Conservation (phyloP, 2,113 vertebrate genomes). For the Hemichromis elongatus region DNA sequence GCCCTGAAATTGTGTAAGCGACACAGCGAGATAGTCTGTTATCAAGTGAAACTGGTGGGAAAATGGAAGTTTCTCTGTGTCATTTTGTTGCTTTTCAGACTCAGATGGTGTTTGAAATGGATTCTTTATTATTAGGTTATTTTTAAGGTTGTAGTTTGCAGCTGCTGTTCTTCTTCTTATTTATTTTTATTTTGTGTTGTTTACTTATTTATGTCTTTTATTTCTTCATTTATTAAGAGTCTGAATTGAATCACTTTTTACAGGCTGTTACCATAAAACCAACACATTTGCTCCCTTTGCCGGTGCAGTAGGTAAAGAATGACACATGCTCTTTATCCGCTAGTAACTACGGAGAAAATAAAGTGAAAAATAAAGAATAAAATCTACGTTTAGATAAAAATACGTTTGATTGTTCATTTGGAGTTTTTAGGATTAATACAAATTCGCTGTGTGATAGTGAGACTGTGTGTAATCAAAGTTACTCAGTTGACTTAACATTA, state of each 20-base stretch:
- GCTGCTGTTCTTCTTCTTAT: background rate
- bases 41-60: background rate
- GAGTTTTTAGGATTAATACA: background rate
- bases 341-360: background rate
- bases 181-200: background rate
- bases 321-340: background rate
- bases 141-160: background rate
- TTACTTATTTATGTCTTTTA: background rate
- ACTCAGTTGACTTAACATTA: background rate
- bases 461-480: background rate
- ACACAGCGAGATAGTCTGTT: background rate
- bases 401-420: background rate
- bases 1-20: background rate
- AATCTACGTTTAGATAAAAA: background rate
- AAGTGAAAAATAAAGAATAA: background rate
- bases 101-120: background rate
- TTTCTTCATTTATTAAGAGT: background rate
- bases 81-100: background rate
- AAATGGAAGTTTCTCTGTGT: background rate
- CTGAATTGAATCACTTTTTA: background rate
- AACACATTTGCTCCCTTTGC: background rate
- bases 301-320: fast-evolving
- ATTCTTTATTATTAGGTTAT: background rate
- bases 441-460: background rate
- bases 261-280: background rate